Base-by-base conservation (phyloP, 2,888 invertebrate species). In the Andrena marginata region DNA sequence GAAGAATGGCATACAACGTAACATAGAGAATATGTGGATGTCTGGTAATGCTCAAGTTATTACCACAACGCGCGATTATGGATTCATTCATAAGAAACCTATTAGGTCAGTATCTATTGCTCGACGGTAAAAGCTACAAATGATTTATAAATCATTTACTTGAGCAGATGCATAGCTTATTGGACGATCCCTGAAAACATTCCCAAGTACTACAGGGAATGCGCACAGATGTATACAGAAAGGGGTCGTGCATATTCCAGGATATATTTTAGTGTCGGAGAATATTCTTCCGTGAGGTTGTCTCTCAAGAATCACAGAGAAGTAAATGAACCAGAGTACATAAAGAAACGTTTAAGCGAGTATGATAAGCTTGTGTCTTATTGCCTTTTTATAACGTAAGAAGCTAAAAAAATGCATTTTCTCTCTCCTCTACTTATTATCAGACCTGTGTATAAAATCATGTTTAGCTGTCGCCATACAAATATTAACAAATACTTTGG, bases 171-270 rank as follows among this genome's bases (percentile, higher is more conserved):
- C 20, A 63, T 67, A 20, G 49, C 71, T 16, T 75, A 80, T 71
- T 82, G 80, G 80, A 71, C 62, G 26, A 26, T 82, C 3, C 70
- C 80, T 23, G 67, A 71, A 42, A 71, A 29, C 49, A 75, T 82
- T 48, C 4, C 54, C 1, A 80, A 71, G n/a, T 82, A 80, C 23
- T 71, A 80, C 42, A 75, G 59, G n/a, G 63, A 71, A 63, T 71
- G 35, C 16, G 23, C 20, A 8, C 33, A 67, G n/a, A 54, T 4
- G 6, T 13, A 8, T 13, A 16, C 0, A 6, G 1, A 20, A 1
- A 62, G 31, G 6, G 13, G 7, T 20, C 13, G 2, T 29, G 8
- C 42, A 13, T 63, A 62, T n/a, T 82, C 54, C 16, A 80, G 82
- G 63, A 75, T 82, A 75, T 82, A 82, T 33, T 82, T 82, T 49